These are phyloP conservation scores for Ictidomys tridecemlineatus DNA, from an alignment of 2,113 vertebrate genomes.

Conservation along the genomic window DNA sequence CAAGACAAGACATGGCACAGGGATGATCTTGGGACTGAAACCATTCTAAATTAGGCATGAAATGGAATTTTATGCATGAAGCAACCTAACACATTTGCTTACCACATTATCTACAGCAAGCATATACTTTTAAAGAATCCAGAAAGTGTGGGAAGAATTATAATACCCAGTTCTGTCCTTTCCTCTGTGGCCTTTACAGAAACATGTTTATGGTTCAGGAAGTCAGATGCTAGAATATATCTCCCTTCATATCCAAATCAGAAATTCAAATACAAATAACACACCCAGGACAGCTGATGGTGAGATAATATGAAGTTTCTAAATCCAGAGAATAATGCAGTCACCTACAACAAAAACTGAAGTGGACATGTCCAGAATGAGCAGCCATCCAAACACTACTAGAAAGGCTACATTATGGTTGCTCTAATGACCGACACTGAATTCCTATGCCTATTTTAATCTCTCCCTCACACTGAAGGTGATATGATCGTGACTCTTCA, in stretches of 20 bases:
- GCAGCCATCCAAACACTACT: accelerated
- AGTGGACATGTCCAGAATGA: neutral
- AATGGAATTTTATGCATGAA: slow-evolving; percentile 69
- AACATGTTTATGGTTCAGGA: neutral
- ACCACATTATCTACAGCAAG: slow-evolving; percentile 52
- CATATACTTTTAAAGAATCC: slow-evolving; percentile 52
- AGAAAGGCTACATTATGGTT: accelerated
- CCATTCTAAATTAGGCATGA: slow-evolving; percentile 72
- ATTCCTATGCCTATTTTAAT: neutral
- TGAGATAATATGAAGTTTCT: neutral
- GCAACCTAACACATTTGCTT: slow-evolving; percentile 58
- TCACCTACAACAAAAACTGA: neutral
- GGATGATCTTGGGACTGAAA: slow-evolving; percentile 23
- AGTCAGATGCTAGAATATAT: neutral
- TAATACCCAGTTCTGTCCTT: neutral
- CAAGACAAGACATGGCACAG: neutral
- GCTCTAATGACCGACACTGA: neutral
- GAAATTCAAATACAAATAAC: neutral
- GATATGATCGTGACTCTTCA: too few relatives aligned
- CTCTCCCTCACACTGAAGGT: neutral
- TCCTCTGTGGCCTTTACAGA: neutral
- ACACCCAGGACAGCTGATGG: neutral
- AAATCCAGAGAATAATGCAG: neutral
- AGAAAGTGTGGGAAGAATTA: neutral
- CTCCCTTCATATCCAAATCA: neutral